Conservation (phyloP, 2,113 vertebrate genomes). For the Callipepla californica region DNA sequence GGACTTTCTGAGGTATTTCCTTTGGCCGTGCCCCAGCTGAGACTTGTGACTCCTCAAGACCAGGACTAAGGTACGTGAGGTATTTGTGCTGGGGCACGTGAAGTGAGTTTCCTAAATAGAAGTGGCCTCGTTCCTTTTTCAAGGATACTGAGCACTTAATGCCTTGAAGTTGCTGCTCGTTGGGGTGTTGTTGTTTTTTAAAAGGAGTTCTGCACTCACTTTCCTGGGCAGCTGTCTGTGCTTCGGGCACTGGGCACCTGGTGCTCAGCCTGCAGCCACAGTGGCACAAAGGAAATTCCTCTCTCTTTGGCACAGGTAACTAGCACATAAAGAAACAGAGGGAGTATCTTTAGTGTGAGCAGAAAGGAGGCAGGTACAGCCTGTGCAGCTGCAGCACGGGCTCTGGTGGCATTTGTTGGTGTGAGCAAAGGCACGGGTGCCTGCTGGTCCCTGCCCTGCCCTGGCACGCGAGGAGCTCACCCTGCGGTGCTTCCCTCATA, state of each 20-base stretch:
- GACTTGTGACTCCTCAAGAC: background rate
- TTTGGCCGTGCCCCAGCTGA: background rate
- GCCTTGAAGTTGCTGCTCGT: too few relatives aligned
- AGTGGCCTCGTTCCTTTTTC: background rate
- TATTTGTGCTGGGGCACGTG: background rate
- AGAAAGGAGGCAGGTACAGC: background rate
- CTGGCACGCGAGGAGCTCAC: background rate
- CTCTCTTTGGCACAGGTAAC: background rate
- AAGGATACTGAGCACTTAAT: background rate
- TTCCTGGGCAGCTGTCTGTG: background rate
- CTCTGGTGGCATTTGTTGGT: rapidly evolving
- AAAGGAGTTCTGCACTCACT: background rate
- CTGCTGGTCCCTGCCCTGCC: background rate
- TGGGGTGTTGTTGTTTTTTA: too few relatives aligned
- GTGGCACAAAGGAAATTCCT: too few relatives aligned
- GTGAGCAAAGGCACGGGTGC: rapidly evolving
- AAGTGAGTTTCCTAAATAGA: background rate
- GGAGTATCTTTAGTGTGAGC: too few relatives aligned
- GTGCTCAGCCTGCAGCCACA: rapidly evolving
- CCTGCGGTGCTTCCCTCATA: background rate
- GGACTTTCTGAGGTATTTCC: background rate
- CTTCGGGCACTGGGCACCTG: background rate
- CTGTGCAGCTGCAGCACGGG: background rate
- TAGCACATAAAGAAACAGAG: background rate
- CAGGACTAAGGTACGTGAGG: background rate